These are phyloP conservation scores for Melolontha melolontha DNA, from an alignment of 2,888 invertebrate genomes.

Conservation along the genomic window DNA sequence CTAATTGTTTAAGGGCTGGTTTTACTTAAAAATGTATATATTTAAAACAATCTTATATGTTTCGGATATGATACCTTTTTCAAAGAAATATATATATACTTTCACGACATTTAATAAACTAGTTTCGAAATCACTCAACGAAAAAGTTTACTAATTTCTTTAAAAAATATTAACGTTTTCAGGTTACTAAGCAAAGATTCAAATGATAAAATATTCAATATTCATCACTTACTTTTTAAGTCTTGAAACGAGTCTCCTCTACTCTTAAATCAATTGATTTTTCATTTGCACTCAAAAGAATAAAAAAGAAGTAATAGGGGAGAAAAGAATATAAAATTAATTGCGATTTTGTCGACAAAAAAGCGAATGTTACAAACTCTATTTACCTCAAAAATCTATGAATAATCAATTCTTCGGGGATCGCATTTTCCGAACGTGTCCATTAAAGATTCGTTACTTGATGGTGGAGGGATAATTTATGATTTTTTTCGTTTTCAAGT, in stretches of 20 bases:
- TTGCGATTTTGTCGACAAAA: slow-evolving; percentile 34
- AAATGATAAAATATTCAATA: no score
- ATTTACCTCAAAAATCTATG: slow-evolving; percentile 36
- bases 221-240: not conserved
- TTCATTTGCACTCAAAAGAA: slow-evolving; percentile 22
- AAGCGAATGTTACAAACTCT: slow-evolving; percentile 19
- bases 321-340: slow-evolving; percentile 32
- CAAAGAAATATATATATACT: no score
- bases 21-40: no score
- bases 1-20: no score
- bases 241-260: slow-evolving; percentile 3
- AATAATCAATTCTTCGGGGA: slow-evolving; percentile 35
- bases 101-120: no score
- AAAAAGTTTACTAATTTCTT: no score
- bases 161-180: no score
- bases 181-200: no score
- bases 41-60: no score
- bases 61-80: no score
- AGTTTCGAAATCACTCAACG: no score
- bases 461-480: slow-evolving; percentile 29
- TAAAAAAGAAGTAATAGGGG: slow-evolving; percentile 5
- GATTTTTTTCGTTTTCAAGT: slow-evolving; percentile 14
- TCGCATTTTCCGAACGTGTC: slow-evolving; percentile 29
- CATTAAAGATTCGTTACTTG: slow-evolving; percentile 37
- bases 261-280: slow-evolving; percentile 20